phyloP scores from a whole-genome alignment of 1,140 invertebrate genomes.

The fruit fly (Drosophila melanogaster) region DNA sequence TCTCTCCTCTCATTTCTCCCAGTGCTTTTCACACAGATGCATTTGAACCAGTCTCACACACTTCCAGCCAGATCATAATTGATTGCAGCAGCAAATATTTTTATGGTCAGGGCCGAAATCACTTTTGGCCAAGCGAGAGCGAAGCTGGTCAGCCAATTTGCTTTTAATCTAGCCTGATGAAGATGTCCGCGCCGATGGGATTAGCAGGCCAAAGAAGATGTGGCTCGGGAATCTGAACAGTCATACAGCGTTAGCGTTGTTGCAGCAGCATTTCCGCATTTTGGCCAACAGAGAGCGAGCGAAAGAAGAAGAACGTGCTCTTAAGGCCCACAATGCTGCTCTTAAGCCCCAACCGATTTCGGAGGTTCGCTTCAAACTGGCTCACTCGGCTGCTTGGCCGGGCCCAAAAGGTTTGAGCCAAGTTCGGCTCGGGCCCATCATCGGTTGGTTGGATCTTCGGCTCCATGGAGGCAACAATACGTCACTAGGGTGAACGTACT shows the following conservation, averaged over 20 bases:
- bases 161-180: conserved; percentile 68
- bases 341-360: conserved; percentile 53
- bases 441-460: conserved; percentile 37
- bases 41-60: background rate
- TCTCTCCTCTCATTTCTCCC: background rate
- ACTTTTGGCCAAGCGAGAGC: conserved; percentile 44
- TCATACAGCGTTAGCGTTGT: background rate
- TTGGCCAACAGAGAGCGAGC: conserved; percentile 16
- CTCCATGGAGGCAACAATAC: conserved; percentile 81
- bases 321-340: conserved; percentile 52
- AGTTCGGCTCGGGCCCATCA: conserved; percentile 56
- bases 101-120: conserved; percentile 47
- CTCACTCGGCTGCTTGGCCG: conserved; percentile 20
- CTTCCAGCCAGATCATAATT: conserved; percentile 34
- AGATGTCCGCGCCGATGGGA: conserved; percentile 68
- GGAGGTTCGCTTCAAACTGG: conserved; percentile 57
- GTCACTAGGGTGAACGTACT: conserved; percentile 85
- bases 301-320: conserved; percentile 18
- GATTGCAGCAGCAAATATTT: conserved; percentile 47
- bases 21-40: conserved; percentile 17
- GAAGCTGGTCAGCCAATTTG: conserved; percentile 51
- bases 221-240: conserved; percentile 1
- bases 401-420: conserved; percentile 70
- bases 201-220: conserved; percentile 43
- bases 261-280: conserved; percentile 64